Conservation (phyloP, 2,888 invertebrate genomes). For the Epistrophe eligans region DNA sequence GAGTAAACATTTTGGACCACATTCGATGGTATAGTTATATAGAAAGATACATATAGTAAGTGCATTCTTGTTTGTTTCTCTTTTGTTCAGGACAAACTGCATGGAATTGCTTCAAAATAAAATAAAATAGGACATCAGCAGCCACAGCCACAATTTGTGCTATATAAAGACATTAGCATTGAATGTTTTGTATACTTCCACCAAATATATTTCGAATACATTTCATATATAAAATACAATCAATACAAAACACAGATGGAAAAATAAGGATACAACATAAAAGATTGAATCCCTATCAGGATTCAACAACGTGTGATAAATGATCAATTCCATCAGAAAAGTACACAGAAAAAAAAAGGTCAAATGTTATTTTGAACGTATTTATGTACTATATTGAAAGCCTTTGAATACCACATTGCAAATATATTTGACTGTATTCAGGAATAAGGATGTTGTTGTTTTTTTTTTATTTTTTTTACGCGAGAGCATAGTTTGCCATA, state of each 20-base stretch:
- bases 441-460: slow-evolving; percentile 4
- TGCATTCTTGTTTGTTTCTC: slow-evolving; percentile 22
- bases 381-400: slow-evolving; percentile 43
- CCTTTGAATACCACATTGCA: slow-evolving; percentile 46
- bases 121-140: slow-evolving; percentile 38
- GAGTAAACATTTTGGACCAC: slow-evolving; percentile 54
- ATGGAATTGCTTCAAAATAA: slow-evolving; percentile 46
- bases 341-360: slow-evolving; percentile 49
- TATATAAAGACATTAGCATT: slow-evolving; percentile 61
- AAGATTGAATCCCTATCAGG: slow-evolving; percentile 63
- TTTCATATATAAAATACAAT: slow-evolving; percentile 16
- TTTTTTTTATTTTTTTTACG: background rate
- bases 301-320: slow-evolving; percentile 68
- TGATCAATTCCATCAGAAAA: slow-evolving; percentile 59
- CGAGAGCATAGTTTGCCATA: slow-evolving; percentile 52
- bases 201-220: slow-evolving; percentile 3
- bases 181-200: slow-evolving; percentile 18
- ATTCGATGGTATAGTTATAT: slow-evolving; percentile 37
- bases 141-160: slow-evolving; percentile 48
- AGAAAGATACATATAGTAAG: background rate
- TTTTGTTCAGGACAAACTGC: slow-evolving; percentile 42
- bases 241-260: slow-evolving; percentile 59
- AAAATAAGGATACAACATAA: slow-evolving; percentile 48
- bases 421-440: slow-evolving; percentile 48
- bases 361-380: slow-evolving; percentile 47